A percentile compares a stretch with the other conserved stretches of the same genome.
Conservation (phyloP, 2,888 invertebrate genomes). For the Cheilosia urbana region DNA sequence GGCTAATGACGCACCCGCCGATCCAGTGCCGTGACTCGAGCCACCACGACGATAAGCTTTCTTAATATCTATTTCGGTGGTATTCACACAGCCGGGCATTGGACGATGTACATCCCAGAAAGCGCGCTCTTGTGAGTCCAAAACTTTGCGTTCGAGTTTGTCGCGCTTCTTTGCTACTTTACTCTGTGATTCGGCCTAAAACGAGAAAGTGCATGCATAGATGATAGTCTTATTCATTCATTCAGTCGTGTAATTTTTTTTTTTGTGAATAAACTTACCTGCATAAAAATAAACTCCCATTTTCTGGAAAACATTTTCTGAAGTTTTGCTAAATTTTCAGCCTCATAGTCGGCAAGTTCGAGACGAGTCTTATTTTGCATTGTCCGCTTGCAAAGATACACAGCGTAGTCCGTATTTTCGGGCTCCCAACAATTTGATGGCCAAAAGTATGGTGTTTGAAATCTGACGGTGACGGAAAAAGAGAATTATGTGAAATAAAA, state of each 20-base stretch:
- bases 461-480: constrained; percentile 84
- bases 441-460: constrained; percentile 99
- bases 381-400: constrained; percentile 99
- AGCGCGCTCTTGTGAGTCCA: constrained; percentile 99
- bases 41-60: constrained; percentile 91
- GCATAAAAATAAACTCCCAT: constrained; percentile 99
- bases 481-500: background rate
- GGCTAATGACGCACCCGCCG: constrained; percentile 82
- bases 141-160: constrained; percentile 97
- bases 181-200: constrained; percentile 87
- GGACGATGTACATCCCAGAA: constrained; percentile 99
- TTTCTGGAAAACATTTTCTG: constrained; percentile 99
- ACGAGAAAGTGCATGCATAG: background rate
- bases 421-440: constrained; percentile 99
- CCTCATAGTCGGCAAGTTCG: constrained; percentile 99
- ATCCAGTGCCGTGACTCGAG: constrained; percentile 83
- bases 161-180: constrained; percentile 99
- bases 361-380: constrained; percentile 99
- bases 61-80: constrained; percentile 98
- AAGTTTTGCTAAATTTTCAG: constrained; percentile 97
- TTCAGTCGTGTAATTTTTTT: background rate
- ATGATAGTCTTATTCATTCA: background rate
- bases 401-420: constrained; percentile 99
- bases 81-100: constrained; percentile 99
- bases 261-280: constrained; percentile 85